Evolutionary conservation across 1,140 invertebrate species (phyloP).

Genomic region (Drosophila rufa): DNA sequence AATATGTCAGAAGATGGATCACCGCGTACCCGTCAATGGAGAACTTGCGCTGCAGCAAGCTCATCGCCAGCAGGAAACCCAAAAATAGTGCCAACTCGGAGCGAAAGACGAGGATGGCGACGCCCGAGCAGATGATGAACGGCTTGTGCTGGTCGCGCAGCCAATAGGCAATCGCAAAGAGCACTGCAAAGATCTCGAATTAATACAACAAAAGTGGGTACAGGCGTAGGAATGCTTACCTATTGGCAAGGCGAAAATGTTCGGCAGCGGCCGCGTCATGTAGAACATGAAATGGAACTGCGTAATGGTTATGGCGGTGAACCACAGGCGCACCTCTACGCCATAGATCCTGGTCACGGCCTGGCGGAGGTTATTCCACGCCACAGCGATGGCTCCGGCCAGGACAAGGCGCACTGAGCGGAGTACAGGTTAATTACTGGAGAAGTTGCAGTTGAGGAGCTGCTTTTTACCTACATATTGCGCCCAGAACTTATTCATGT

Average conservation of each 20-base stretch:
- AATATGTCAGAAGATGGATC: not conserved
- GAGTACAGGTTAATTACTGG: not conserved
- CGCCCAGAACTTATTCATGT: slow-evolving; percentile 93
- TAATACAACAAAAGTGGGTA: not conserved
- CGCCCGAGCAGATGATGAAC: slow-evolving; percentile 94
- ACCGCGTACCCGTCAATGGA: slow-evolving; percentile 86
- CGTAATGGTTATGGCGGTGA: slow-evolving; percentile 93
- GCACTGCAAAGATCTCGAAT: slow-evolving; percentile 88
- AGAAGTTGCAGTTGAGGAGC: slow-evolving; percentile 9
- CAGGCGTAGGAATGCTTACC: slow-evolving; percentile 87
- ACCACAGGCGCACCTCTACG: slow-evolving; percentile 91
- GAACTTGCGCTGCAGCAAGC: slow-evolving; percentile 88
- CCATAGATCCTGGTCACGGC: slow-evolving; percentile 92
- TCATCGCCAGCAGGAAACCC: slow-evolving; percentile 93
- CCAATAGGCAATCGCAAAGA: slow-evolving; percentile 95
- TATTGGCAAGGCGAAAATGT: slow-evolving; percentile 96
- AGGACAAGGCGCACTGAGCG: slow-evolving; percentile 93
- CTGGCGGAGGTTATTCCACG: slow-evolving; percentile 90
- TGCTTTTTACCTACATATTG: slow-evolving; percentile 94
- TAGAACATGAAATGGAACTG: slow-evolving; percentile 99
- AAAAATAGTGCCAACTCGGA: slow-evolving; percentile 95
- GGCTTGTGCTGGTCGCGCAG: slow-evolving; percentile 90
- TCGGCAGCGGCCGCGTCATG: slow-evolving; percentile 96
- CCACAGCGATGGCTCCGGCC: slow-evolving; percentile 90
- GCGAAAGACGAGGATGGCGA: slow-evolving; percentile 96